These are phyloP conservation scores for Gerris buenoi DNA, from an alignment of 1,140 invertebrate genomes.

Conservation along the genomic window DNA sequence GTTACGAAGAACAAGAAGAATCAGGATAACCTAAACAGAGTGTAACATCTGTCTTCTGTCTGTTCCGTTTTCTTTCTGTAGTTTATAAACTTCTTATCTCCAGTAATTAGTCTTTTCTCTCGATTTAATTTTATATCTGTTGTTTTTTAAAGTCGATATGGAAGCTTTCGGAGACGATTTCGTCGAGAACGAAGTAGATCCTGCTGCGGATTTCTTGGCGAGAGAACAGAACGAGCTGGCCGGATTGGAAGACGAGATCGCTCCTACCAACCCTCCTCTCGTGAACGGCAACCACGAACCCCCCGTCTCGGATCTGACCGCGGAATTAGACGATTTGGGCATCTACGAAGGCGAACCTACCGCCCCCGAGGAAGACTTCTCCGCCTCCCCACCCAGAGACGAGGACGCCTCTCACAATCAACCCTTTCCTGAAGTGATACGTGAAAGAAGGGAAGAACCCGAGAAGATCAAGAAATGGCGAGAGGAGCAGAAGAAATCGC, in stretches of 20 bases:
- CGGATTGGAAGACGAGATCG: constrained; percentile 77
- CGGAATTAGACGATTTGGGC: not conserved
- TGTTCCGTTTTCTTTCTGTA: no score
- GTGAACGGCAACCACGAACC: constrained; percentile 7
- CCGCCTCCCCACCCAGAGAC: not conserved
- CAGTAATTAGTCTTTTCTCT: no score
- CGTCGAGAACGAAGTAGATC: constrained; percentile 65
- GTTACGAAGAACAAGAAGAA: no score
- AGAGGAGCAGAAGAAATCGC: constrained; percentile 71
- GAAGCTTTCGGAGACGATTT: constrained; percentile 63
- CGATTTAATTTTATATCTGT: no score
- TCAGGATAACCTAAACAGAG: no score
- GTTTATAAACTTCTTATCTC: no score
- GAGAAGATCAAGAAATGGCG: constrained; percentile 87
- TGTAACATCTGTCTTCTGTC: no score
- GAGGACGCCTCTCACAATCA: no score
- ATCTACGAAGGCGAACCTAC: no score
- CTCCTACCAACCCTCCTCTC: constrained; percentile 36
- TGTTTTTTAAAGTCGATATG: no score
- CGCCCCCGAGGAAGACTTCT: not conserved
- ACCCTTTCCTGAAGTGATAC: not conserved
- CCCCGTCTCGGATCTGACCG: not conserved
- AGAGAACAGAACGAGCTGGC: constrained; percentile 80
- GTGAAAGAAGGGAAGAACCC: constrained; percentile 53
- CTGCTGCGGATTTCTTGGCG: constrained; percentile 83